Evolutionary conservation across 2,888 invertebrate species (phyloP).

Genomic region (Yponomeuta cagnagella): DNA sequence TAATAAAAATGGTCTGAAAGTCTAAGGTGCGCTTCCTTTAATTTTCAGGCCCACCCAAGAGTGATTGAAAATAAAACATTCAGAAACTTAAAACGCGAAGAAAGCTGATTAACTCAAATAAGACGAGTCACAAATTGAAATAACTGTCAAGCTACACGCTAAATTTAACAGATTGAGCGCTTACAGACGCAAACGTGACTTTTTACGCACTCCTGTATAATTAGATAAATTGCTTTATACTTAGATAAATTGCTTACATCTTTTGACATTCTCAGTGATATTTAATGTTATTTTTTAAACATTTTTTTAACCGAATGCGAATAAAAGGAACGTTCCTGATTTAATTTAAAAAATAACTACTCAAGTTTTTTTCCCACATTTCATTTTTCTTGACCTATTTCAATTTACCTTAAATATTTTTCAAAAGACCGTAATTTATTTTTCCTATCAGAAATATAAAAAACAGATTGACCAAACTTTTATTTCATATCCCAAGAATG

Average conservation of each 20-base stretch:
- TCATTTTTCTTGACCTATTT: too few relatives aligned
- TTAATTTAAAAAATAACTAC: too few relatives aligned
- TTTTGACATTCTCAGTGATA: background rate
- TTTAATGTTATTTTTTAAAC: background rate
- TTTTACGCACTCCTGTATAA: conserved; percentile 25
- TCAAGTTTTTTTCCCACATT: too few relatives aligned
- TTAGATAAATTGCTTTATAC: conserved; percentile 27
- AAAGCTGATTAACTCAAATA: conserved; percentile 52
- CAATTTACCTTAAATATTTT: too few relatives aligned
- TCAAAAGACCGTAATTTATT: too few relatives aligned
- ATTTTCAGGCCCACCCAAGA: background rate
- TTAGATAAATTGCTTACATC: conserved; percentile 32
- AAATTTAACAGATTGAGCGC: conserved; percentile 46
- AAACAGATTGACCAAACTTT: too few relatives aligned
- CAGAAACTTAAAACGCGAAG: conserved; percentile 15
- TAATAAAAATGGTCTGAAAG: too few relatives aligned
- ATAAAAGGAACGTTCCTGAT: too few relatives aligned
- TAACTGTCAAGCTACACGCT: conserved; percentile 37
- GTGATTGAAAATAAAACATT: background rate
- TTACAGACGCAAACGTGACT: conserved; percentile 27
- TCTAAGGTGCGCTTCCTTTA: background rate
- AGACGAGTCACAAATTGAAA: conserved; percentile 54
- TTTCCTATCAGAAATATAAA: too few relatives aligned
- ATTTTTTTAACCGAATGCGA: too few relatives aligned
- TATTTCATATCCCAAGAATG: conserved; percentile 20